Percentiles rank a stretch among this genome's conserved stretches.
Evolutionary conservation across 92 coral and sea anemone genomes (phyloP).

Genomic region (Phenganax subtilis): DNA sequence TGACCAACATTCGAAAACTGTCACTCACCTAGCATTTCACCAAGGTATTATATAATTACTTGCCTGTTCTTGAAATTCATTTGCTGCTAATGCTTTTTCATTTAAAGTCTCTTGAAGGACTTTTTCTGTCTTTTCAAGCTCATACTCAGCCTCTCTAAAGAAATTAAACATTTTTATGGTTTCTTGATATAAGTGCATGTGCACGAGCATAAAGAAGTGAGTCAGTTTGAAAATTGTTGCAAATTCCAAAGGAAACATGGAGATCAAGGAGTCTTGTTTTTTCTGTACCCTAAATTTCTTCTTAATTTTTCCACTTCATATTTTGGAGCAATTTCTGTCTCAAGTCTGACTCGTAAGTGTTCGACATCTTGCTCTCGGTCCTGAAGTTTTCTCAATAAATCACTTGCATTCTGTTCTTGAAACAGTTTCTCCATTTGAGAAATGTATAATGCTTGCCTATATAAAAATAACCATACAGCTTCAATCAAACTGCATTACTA

Average conservation of each 20-base stretch:
- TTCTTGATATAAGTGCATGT: no score
- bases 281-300: slow-evolving; percentile 35
- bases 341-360: slow-evolving; percentile 29
- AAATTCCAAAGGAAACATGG: no score
- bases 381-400: slow-evolving; percentile 15
- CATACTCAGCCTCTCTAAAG: slow-evolving; percentile 33
- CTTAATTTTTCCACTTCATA: slow-evolving; percentile 39
- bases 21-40: neutral
- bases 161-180: neutral
- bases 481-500: neutral
- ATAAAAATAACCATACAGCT: neutral
- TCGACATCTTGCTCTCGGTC: slow-evolving; percentile 37
- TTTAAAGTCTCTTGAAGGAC: slow-evolving; percentile 22
- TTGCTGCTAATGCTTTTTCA: slow-evolving; percentile 20
- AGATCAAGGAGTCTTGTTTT: neutral
- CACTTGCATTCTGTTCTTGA: slow-evolving; percentile 12
- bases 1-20: neutral
- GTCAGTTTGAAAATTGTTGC: neutral
- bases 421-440: slow-evolving; percentile 7
- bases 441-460: slow-evolving; percentile 22
- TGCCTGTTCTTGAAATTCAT: slow-evolving; percentile 4
- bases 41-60: neutral
- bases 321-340: slow-evolving; percentile 29
- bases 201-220: no score
- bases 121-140: slow-evolving; percentile 34